Evolutionary conservation across 2,113 vertebrate species (phyloP).

Genomic region (Dolichotis patagonum): DNA sequence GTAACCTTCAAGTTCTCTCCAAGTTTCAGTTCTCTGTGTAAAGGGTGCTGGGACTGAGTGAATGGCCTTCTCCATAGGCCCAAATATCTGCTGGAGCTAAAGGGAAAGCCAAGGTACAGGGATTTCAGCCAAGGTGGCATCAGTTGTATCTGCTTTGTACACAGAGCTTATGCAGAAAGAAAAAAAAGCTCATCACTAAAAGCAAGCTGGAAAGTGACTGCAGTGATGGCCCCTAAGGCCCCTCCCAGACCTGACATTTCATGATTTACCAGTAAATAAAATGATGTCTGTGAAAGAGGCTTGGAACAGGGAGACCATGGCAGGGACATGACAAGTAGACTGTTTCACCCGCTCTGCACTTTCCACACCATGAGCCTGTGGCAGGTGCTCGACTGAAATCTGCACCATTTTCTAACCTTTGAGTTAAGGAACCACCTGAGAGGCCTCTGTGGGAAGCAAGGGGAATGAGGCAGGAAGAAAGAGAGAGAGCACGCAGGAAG

Average conservation of each 20-base stretch:
- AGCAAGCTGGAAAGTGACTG: neutral
- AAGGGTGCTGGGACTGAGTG: neutral
- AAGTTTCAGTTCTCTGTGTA: neutral
- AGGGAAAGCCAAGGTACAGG: neutral
- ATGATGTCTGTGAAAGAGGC: slow-evolving; percentile 4
- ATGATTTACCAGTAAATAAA: slow-evolving; percentile 68
- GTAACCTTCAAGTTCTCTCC: neutral
- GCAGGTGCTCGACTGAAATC: neutral
- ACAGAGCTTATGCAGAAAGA: neutral
- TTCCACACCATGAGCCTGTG: neutral
- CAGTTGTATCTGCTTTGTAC: neutral
- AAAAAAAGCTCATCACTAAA: neutral
- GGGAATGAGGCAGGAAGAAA: neutral
- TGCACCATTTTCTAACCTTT: neutral
- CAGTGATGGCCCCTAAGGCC: neutral
- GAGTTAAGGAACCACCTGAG: neutral
- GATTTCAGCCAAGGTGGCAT: neutral
- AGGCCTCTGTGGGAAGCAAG: neutral
- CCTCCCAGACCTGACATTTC: neutral
- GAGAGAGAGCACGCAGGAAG: rapidly evolving
- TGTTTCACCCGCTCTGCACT: neutral
- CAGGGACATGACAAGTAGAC: neutral
- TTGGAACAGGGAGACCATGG: neutral
- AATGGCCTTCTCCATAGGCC: neutral
- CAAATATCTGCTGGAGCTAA: neutral